Evolutionary conservation across 2,888 invertebrate species (phyloP), one percentile per base, ranked within the genome.

Genomic region (Thereva unica): DNA sequence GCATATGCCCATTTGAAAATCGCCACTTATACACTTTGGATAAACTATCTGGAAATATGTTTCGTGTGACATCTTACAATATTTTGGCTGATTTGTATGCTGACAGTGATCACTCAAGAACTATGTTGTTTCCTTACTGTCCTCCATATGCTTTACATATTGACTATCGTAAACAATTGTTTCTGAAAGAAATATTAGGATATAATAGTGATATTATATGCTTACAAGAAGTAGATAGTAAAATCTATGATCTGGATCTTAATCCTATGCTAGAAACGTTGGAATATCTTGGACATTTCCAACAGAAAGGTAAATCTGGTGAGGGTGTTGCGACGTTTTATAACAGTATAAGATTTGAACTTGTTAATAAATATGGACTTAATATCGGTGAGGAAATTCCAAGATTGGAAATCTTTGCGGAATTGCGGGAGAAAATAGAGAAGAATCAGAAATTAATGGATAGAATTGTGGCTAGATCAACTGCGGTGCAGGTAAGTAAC

Each of bases 31-130:
- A 89, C 77, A 95, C 95, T 0, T 76, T 78, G 68, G 74, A 84
- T 40, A 84, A 81, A 73, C 78, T 90, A 9, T 76, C 76, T 38
- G 82, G 82, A 9, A 83, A 80, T 71, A 71, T 70, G 50, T 73
- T 77, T n/a, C 85, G 97, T 56, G 86, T 95, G 68, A 86, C 94
- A 4, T 86, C 89, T 0, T 97, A 97, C 77, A 97, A 97, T 78
- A 88, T 97, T 73, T 82, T 98, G 72, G 97, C 97, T 4, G 93
- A 95, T 82, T 80, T 91, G 37, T 98, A 97, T 79, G 90, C 95
- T 69, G 93, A 95, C 78, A 90, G 93, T 0, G 92, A 92, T 70
- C 86, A 85, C 76, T 87, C 91, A 0, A 84, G 90, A 74, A 85
- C 83, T 59, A 84, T 85, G 61, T 82, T 97, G 1, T 92, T 90